Evolutionary conservation across 2,888 invertebrate species (phyloP).

Genomic region (Drosophila birchii): DNA sequence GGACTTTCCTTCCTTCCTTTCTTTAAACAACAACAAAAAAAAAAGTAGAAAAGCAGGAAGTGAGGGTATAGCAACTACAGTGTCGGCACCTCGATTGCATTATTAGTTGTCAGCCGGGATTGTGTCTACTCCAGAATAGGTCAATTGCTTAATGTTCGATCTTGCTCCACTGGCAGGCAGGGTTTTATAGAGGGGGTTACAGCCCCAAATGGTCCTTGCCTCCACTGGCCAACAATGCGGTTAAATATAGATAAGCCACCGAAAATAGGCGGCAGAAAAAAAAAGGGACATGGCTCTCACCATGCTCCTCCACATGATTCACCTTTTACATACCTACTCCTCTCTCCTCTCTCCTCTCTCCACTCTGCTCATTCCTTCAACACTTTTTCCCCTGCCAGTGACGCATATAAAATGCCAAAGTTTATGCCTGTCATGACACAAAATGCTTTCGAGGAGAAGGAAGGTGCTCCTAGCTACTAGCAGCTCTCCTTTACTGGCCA

Average conservation of each 20-base stretch:
- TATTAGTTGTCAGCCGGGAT: slow-evolving; percentile 57
- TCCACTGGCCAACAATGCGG: slow-evolving; percentile 23
- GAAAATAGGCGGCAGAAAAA: slow-evolving; percentile 53
- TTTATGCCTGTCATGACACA: slow-evolving; percentile 54
- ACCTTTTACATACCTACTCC: no score
- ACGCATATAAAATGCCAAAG: slow-evolving; percentile 64
- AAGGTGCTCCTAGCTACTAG: neutral
- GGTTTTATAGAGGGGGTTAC: no score
- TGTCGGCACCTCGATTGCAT: slow-evolving; percentile 56
- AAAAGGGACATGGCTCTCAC: neutral
- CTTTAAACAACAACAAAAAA: neutral
- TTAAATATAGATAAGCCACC: slow-evolving; percentile 62
- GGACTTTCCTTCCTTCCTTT: neutral
- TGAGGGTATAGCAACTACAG: neutral
- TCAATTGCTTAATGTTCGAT: slow-evolving; percentile 59
- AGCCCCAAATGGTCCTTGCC: slow-evolving; percentile 5
- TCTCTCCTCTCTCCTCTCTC: neutral
- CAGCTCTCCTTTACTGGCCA: neutral
- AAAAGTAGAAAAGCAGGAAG: neutral
- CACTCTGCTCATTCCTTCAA: neutral
- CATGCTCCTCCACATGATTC: neutral
- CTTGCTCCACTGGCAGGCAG: neutral
- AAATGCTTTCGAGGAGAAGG: slow-evolving; percentile 4
- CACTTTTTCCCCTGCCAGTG: neutral
- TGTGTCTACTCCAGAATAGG: slow-evolving; percentile 56